These are phyloP conservation scores for Oryctolagus cuniculus DNA, from an alignment of 2,113 vertebrate species.

Conservation along the genomic window mOryCun1.1 NC_091442.1:19987501-19988000, in stretches of 20 bases:
- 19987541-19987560: background rate
- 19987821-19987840: background rate
- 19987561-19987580: background rate
- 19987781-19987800: background rate
- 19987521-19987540: background rate
- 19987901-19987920: background rate
- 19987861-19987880: background rate
- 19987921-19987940: too few species aligned
- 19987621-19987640: background rate
- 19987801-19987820: background rate
- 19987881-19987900: background rate
- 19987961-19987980: fast-evolving
- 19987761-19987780: background rate
- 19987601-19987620: background rate
- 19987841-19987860: background rate
- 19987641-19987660: background rate
- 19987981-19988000: background rate
- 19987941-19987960: too few species aligned
- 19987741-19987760: background rate
- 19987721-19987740: background rate
- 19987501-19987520: background rate
- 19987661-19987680: background rate
- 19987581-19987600: background rate
- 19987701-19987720: background rate
- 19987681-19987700: background rate